Percentiles rank a stretch among this genome's conserved stretches.
These are phyloP conservation scores for Sebastes itinus DNA, from an alignment of 2,797 vertebrate genomes.

Conservation along the genomic window DNA sequence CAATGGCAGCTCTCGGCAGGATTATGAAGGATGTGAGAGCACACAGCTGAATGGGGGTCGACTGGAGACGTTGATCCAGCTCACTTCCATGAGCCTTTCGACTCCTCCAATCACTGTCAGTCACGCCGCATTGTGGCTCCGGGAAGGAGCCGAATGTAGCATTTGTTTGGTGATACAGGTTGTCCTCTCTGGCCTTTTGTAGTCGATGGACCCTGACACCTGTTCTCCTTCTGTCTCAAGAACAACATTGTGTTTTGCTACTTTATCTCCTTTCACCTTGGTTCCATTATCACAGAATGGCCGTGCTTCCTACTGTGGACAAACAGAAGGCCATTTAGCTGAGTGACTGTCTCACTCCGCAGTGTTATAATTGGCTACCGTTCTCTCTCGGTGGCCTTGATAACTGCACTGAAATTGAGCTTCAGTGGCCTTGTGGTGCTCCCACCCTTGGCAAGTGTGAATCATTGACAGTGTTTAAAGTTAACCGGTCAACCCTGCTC, in stretches of 20 bases:
- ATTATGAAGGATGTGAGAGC: constrained; percentile 56
- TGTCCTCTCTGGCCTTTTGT: constrained; percentile 18
- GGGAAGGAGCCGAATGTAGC: background rate
- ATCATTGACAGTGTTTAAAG: constrained; percentile 46
- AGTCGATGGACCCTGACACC: constrained; percentile 1
- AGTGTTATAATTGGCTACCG: constrained; percentile 36
- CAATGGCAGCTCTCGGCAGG: constrained; percentile 53
- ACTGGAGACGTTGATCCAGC: constrained; percentile 40
- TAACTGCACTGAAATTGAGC: constrained; percentile 37
- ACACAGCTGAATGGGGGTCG: constrained; percentile 28
- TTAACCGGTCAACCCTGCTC: constrained; percentile 7
- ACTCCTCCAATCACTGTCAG: constrained; percentile 28
- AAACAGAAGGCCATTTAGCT: constrained; percentile 54
- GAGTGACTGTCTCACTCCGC: constrained; percentile 46
- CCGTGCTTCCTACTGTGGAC: constrained; percentile 22
- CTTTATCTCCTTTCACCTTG: constrained; percentile 46
- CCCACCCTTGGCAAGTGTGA: constrained; percentile 34
- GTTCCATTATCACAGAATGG: constrained; percentile 34
- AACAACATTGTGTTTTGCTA: constrained; percentile 21
- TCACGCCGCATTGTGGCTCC: background rate
- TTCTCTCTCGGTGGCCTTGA: constrained; percentile 34
- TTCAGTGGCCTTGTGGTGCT: constrained; percentile 32
- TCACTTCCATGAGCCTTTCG: constrained; percentile 9
- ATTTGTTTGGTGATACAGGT: constrained; percentile 17
- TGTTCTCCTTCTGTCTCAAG: constrained; percentile 22